Evolutionary conservation across 2,888 invertebrate species (phyloP).

Genomic region (Pristionchus japonicus): DNA sequence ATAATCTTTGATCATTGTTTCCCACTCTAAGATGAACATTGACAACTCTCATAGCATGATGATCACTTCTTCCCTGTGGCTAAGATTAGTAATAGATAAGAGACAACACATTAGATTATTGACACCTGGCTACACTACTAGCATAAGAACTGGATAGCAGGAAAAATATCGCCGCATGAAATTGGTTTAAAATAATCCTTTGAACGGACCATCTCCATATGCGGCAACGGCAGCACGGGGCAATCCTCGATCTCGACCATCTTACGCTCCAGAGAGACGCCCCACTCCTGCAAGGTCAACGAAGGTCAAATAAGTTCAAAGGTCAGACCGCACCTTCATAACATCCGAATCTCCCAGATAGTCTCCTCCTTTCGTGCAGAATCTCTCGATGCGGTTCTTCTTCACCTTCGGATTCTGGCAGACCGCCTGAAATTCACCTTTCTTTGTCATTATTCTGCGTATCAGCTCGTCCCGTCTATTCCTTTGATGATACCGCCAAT

Average conservation of each 20-base stretch:
- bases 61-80: too few relatives aligned
- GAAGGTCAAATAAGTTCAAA: too few relatives aligned
- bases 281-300: neutral
- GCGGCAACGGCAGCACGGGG: neutral
- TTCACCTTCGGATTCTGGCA: constrained; percentile 3
- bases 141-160: too few relatives aligned
- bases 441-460: neutral
- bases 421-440: neutral
- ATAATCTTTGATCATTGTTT: neutral
- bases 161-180: too few relatives aligned
- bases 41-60: too few relatives aligned
- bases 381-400: constrained; percentile 28
- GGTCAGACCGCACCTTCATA: neutral
- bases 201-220: constrained; percentile 17
- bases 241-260: constrained; percentile 24
- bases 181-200: too few relatives aligned
- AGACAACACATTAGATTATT: too few relatives aligned
- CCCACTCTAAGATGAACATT: neutral
- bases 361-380: neutral
- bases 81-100: too few relatives aligned
- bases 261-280: neutral
- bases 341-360: neutral
- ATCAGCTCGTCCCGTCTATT: neutral
- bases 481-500: too few relatives aligned
- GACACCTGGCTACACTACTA: too few relatives aligned